These are phyloP conservation scores for Urocolius indicus DNA, from an alignment of 2,113 vertebrate species.

Conservation along the genomic window DNA sequence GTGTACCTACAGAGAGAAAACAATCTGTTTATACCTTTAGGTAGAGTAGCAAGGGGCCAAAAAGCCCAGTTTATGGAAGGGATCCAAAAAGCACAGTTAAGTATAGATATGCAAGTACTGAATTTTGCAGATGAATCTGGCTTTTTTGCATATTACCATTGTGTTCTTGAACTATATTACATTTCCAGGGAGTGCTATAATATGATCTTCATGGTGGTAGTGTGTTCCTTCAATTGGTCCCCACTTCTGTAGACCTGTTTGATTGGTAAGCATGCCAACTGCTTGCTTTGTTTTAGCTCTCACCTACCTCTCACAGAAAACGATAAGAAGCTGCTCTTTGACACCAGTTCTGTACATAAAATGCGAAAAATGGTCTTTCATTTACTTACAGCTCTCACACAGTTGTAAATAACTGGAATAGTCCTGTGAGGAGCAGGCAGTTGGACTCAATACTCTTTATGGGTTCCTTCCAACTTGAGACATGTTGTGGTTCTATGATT, in stretches of 20 bases:
- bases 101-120: neutral
- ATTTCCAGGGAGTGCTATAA: neutral
- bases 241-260: neutral
- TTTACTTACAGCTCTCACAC: neutral
- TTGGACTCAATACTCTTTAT: neutral
- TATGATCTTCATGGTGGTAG: neutral
- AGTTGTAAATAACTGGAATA: neutral
- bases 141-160: neutral
- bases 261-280: neutral
- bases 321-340: neutral
- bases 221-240: neutral
- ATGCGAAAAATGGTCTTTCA: neutral
- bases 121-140: neutral
- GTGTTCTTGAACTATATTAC: neutral
- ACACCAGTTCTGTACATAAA: neutral
- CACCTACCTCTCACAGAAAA: neutral
- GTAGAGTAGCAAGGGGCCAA: neutral
- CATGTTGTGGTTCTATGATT: neutral
- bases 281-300: neutral
- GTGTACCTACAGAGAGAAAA: neutral
- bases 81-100: neutral
- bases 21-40: neutral
- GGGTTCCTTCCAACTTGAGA: neutral
- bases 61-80: neutral
- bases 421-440: neutral